phyloP scores from a whole-genome alignment of 2,797 vertebrate genomes.

The Todus mexicanus region DNA sequence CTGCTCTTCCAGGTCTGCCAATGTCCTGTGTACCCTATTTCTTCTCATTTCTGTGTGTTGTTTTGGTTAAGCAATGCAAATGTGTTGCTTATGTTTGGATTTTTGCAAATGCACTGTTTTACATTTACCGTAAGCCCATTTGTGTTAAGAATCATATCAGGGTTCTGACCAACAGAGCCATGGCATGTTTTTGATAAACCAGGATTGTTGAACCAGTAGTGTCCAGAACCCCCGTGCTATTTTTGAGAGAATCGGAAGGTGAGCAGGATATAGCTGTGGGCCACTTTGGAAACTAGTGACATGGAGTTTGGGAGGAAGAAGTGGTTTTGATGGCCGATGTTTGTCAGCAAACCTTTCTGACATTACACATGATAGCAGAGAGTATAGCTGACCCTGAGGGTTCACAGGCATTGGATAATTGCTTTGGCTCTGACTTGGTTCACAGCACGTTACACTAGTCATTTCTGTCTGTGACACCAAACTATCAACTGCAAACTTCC shows the following conservation, averaged over 20 bases:
- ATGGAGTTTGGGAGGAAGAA: background rate
- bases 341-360: constrained; percentile 26
- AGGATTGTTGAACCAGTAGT: background rate
- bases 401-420: constrained; percentile 27
- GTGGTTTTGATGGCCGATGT: constrained; percentile 14
- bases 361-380: background rate
- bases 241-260: background rate
- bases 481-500: constrained; percentile 52
- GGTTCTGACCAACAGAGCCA: background rate
- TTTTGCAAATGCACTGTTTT: background rate
- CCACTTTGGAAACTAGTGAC: background rate
- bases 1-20: constrained; percentile 37
- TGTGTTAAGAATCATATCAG: background rate
- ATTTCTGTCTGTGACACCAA: constrained; percentile 35
- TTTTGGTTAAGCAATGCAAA: background rate
- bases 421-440: constrained; percentile 35
- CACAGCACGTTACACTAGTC: constrained; percentile 19
- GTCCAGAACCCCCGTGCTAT: background rate
- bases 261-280: background rate
- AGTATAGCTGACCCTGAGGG: background rate
- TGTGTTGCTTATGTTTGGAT: background rate
- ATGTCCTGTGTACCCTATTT: background rate
- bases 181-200: background rate
- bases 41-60: background rate
- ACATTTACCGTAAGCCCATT: background rate